Evolutionary conservation across 2,113 vertebrate genomes (phyloP).

Genomic region (Daubentonia madagascariensis): DNA sequence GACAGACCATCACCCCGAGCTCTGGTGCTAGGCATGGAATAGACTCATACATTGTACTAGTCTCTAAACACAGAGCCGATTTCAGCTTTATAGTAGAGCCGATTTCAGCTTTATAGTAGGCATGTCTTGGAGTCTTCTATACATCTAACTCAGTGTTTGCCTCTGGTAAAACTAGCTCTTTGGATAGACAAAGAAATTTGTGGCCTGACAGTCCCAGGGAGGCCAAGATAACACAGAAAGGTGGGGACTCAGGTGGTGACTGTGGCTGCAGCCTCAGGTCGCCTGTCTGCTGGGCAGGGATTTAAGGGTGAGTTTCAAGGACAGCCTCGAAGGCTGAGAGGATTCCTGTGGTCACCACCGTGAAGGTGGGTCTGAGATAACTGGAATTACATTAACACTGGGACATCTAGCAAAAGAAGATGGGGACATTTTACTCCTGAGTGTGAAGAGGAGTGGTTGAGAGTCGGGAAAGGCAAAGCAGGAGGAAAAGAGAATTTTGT

Average conservation of each 20-base stretch:
- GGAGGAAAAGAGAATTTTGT: neutral
- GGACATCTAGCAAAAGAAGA: neutral
- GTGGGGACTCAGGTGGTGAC: neutral
- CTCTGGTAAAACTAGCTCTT: neutral
- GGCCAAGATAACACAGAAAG: neutral
- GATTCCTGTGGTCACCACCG: too few species aligned
- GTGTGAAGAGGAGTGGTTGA: neutral
- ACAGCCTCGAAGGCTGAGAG: neutral
- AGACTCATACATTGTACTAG: neutral
- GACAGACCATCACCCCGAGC: neutral
- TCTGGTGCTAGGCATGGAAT: neutral
- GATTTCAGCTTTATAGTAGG: neutral
- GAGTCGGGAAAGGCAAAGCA: neutral
- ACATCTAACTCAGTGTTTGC: neutral
- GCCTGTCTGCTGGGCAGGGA: neutral
- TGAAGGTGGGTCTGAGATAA: neutral
- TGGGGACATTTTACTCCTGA: neutral
- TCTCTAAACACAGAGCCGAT: neutral
- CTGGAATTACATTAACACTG: rapidly evolving
- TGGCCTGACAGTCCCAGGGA: neutral
- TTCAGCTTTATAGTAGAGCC: neutral
- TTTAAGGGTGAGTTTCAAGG: neutral
- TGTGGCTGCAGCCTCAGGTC: too few species aligned
- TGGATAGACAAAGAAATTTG: conserved; percentile 1
- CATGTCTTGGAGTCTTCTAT: neutral